Evolutionary conservation across 2,113 vertebrate genomes (phyloP).

Genomic region (Tauraco erythrolophus): DNA sequence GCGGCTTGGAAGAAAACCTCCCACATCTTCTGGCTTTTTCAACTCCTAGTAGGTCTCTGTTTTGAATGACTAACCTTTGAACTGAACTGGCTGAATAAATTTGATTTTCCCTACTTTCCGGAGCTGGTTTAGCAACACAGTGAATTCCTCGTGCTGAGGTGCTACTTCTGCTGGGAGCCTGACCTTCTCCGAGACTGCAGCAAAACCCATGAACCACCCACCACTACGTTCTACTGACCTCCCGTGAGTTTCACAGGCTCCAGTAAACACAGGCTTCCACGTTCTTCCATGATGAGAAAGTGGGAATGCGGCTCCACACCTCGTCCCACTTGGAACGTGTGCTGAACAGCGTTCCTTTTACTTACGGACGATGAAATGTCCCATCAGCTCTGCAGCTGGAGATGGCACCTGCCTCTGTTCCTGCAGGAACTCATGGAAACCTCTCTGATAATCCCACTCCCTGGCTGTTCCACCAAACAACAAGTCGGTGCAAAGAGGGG

Average conservation of each 20-base stretch:
- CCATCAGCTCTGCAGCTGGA: neutral
- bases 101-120: neutral
- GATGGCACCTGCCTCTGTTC: neutral
- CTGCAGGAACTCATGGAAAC: accelerated
- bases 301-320: neutral
- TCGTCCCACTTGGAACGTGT: accelerated
- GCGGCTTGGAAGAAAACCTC: neutral
- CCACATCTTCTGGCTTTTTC: neutral
- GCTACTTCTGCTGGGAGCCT: neutral
- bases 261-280: neutral
- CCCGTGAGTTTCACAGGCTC: neutral
- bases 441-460: accelerated
- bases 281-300: neutral
- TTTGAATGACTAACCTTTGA: neutral
- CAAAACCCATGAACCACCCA: neutral
- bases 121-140: neutral
- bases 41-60: accelerated
- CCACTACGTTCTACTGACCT: neutral
- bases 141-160: neutral
- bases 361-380: accelerated
- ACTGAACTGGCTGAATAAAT: neutral
- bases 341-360: neutral
- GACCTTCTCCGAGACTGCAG: neutral
- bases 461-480: accelerated
- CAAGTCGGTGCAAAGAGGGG: neutral